Conservation (phyloP, 2,888 invertebrate genomes). For the Gryllus longicercus region DNA sequence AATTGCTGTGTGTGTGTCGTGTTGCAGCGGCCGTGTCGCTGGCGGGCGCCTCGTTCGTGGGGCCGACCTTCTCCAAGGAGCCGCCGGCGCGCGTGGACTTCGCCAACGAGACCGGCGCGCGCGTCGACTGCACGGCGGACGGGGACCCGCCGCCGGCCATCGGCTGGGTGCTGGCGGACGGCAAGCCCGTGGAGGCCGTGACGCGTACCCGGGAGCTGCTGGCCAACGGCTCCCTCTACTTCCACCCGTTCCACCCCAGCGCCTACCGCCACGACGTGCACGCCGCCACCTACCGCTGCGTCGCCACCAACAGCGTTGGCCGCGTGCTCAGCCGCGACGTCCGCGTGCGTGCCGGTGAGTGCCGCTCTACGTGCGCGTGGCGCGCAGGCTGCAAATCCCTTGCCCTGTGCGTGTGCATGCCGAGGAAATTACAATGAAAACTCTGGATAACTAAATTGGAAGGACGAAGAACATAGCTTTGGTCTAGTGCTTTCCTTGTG, state of each 20-base stretch:
- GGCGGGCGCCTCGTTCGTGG: conserved; percentile 41
- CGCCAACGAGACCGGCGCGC: conserved; percentile 41
- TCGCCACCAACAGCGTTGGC: conserved; percentile 42
- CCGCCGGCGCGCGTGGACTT: conserved; percentile 42
- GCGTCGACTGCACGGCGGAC: conserved; percentile 41
- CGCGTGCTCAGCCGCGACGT: conserved; percentile 42
- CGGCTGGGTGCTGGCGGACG: conserved; percentile 41
- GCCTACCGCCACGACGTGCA: conserved; percentile 43
- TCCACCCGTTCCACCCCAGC: conserved; percentile 42
- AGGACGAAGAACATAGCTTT: no score
- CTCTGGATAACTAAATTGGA: neutral
- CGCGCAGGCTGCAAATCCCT: neutral
- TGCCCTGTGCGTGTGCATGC: no score
- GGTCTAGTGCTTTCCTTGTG: no score
- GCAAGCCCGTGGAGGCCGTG: conserved; percentile 39
- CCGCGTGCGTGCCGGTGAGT: conserved; percentile 41
- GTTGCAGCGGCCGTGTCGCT: conserved; percentile 32
- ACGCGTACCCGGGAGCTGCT: conserved; percentile 40
- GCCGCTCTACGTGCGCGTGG: neutral
- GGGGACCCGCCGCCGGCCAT: conserved; percentile 41
- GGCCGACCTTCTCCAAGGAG: conserved; percentile 41
- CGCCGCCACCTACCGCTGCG: conserved; percentile 41
- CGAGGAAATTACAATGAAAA: neutral
- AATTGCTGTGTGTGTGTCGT: no score
- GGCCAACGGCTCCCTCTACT: conserved; percentile 41